phyloP scores from a whole-genome alignment of 23 tunicate species.

The Botrylloides violaceus region DNA sequence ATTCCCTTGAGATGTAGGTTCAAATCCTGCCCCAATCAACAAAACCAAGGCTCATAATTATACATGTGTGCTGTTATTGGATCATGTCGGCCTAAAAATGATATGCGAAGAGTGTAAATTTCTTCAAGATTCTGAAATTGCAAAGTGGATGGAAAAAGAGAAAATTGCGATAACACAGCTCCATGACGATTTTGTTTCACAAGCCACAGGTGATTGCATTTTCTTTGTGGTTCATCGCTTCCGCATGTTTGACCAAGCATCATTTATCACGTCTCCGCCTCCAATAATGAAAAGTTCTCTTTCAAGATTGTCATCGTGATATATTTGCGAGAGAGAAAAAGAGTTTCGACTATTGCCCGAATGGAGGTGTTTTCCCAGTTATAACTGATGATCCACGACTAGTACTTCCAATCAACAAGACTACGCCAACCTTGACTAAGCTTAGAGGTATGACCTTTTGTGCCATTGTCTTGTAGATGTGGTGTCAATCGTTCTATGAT shows the following conservation, averaged over 20 bases:
- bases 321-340: background rate
- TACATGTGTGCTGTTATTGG: no score
- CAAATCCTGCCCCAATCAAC: slow-evolving; percentile 18
- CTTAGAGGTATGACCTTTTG: slow-evolving; percentile 14
- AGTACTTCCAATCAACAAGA: slow-evolving; percentile 48
- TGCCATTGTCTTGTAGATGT: no score
- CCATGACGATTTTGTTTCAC: slow-evolving; percentile 9
- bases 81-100: no score
- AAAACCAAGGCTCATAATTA: background rate
- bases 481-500: no score
- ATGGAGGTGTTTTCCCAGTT: slow-evolving; percentile 32
- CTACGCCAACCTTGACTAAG: slow-evolving; percentile 23
- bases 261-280: no score
- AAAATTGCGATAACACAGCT: background rate
- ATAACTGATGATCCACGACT: slow-evolving; percentile 63
- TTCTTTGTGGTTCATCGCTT: background rate
- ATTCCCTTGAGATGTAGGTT: slow-evolving; percentile 10
- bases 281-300: no score
- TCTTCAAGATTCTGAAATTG: background rate
- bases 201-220: background rate
- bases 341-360: background rate
- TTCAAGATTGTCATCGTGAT: slow-evolving; percentile 20
- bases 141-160: slow-evolving; percentile 9
- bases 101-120: no score
- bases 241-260: no score